phyloP scores from a whole-genome alignment of 2,797 vertebrate genomes.

The Acrossocheilus wenchowensis region DNA sequence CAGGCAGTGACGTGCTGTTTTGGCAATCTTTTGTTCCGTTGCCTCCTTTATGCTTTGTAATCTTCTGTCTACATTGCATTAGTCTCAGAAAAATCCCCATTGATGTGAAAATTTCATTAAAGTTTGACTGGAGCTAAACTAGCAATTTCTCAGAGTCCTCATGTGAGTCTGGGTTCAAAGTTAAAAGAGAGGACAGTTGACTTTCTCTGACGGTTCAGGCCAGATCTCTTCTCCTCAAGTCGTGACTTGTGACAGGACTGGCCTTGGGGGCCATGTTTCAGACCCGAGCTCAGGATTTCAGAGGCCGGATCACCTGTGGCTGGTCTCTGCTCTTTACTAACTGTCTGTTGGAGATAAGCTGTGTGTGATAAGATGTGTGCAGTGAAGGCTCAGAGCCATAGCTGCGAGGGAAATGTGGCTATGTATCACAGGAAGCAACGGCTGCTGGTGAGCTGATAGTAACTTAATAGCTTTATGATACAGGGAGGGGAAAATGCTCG shows the following conservation, averaged over 20 bases:
- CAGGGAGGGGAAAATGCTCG: constrained; percentile 55
- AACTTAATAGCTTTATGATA: constrained; percentile 74
- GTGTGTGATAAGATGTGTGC: constrained; percentile 74
- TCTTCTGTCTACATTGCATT: constrained; percentile 49
- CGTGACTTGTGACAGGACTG: constrained; percentile 67
- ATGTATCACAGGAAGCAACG: constrained; percentile 71
- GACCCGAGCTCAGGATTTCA: constrained; percentile 69
- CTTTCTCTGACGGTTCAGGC: constrained; percentile 58
- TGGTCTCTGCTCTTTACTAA: constrained; percentile 71
- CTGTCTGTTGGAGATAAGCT: constrained; percentile 78
- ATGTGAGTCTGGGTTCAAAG: constrained; percentile 40
- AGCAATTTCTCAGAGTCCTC: constrained; percentile 26
- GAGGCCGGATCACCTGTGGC: constrained; percentile 74
- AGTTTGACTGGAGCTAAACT: constrained; percentile 46
- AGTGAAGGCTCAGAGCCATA: constrained; percentile 67
- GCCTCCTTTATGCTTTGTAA: constrained; percentile 47
- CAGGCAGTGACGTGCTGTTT: constrained; percentile 44
- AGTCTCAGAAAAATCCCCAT: constrained; percentile 48
- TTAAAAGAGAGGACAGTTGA: constrained; percentile 62
- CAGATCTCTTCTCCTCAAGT: constrained; percentile 67
- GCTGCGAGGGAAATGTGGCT: constrained; percentile 75
- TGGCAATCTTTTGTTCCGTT: constrained; percentile 48
- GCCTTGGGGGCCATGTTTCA: constrained; percentile 67
- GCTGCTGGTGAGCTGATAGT: constrained; percentile 70
- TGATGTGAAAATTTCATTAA: constrained; percentile 48